Conservation (phyloP, 2,797 vertebrate species). For the Mastacembelus armatus region DNA sequence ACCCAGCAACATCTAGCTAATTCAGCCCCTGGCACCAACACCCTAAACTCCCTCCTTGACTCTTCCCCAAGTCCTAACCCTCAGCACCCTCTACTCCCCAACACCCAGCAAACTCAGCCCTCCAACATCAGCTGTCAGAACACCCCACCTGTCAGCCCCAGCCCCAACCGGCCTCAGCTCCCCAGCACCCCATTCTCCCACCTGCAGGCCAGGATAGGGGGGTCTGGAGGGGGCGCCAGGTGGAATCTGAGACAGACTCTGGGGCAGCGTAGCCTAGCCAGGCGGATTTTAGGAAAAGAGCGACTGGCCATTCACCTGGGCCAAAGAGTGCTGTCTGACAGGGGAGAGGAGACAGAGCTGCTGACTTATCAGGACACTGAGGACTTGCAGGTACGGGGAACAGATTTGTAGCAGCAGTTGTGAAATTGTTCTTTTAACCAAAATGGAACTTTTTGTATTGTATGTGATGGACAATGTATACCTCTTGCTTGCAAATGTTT, state of each 20-base stretch:
- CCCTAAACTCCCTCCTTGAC: conserved; percentile 84
- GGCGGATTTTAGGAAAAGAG: conserved; percentile 90
- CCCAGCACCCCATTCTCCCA: conserved; percentile 86
- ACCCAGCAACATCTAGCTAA: conserved; percentile 91
- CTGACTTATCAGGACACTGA: conserved; percentile 91
- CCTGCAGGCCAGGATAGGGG: conserved; percentile 88
- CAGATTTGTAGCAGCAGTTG: conserved; percentile 11
- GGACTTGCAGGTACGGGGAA: conserved; percentile 89
- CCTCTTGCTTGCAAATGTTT: conserved; percentile 17
- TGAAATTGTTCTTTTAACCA: conserved; percentile 9
- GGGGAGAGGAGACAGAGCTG: conserved; percentile 92
- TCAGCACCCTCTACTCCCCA: conserved; percentile 82
- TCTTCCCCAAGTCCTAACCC: conserved; percentile 73
- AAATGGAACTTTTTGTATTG: conserved; percentile 24
- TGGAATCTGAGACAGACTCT: conserved; percentile 82
- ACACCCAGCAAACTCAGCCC: conserved; percentile 81
- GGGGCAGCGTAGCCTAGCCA: conserved; percentile 83
- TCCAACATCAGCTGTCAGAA: conserved; percentile 85
- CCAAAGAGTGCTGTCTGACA: conserved; percentile 89
- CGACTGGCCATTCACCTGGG: conserved; percentile 88
- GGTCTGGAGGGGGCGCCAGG: conserved; percentile 83
- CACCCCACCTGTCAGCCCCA: conserved; percentile 77
- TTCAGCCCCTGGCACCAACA: conserved; percentile 82
- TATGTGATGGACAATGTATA: conserved; percentile 24
- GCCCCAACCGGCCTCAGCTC: conserved; percentile 83